Percentiles rank a stretch among this genome's conserved stretches.
Evolutionary conservation across 1,140 invertebrate genomes (phyloP).

Genomic region (Drosophila bipectinata): DNA sequence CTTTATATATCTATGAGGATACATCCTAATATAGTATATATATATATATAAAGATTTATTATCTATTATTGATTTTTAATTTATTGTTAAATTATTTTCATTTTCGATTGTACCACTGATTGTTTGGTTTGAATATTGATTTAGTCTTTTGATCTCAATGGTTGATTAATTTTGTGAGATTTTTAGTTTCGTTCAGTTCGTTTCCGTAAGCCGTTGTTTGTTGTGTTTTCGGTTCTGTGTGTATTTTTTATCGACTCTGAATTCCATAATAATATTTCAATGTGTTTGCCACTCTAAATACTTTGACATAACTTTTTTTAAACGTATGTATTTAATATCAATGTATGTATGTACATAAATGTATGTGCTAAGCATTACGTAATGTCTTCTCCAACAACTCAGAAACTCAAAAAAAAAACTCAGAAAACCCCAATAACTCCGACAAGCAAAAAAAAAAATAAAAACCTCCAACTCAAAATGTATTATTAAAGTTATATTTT

Average conservation of each 20-base stretch:
- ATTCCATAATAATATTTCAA: conserved; percentile 28
- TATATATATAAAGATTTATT: conserved; percentile 11
- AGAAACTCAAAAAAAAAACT: conserved; percentile 21
- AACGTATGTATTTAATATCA: conserved; percentile 48
- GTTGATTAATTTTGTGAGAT: conserved; percentile 3
- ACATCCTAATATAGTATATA: conserved; percentile 8
- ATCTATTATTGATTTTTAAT: conserved; percentile 20
- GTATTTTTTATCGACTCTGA: conserved; percentile 23
- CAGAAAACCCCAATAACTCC: not conserved
- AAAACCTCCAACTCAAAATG: conserved; percentile 11
- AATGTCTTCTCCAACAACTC: conserved; percentile 47
- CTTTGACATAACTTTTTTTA: conserved; percentile 43
- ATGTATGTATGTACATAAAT: conserved; percentile 67
- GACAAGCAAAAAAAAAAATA: conserved; percentile 25
- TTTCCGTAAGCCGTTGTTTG: not conserved
- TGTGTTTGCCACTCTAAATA: conserved; percentile 48
- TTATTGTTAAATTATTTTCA: not conserved
- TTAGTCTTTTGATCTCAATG: conserved; percentile 3
- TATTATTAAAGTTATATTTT: conserved; percentile 4
- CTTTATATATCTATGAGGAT: conserved; percentile 9
- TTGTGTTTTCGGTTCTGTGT: conserved; percentile 1
- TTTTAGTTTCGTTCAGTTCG: conserved; percentile 5
- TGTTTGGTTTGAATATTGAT: conserved; percentile 9
- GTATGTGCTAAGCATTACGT: conserved; percentile 72
- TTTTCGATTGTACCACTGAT: conserved; percentile 15